Evolutionary conservation across 2,888 invertebrate species (phyloP).

Genomic region (Gryllus longicercus): DNA sequence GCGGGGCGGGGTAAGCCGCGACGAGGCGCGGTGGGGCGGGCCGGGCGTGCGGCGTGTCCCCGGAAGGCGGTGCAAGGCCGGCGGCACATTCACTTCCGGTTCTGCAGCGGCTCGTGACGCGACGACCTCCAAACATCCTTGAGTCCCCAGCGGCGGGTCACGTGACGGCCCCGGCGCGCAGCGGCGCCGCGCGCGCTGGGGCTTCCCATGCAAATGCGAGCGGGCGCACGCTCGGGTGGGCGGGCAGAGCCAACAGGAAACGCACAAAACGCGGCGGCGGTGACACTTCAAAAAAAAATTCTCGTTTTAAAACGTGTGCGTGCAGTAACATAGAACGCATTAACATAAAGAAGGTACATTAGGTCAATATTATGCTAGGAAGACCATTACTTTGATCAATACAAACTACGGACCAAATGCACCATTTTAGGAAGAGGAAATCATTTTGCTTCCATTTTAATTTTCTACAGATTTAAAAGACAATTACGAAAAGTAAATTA

Average conservation of each 20-base stretch:
- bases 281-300: too few species aligned
- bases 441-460: too few species aligned
- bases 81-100: constrained; percentile 32
- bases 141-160: constrained; percentile 30
- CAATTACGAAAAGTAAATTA: too few species aligned
- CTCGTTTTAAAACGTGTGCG: too few species aligned
- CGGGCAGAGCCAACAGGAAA: background rate
- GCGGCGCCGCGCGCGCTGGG: background rate
- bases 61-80: constrained; percentile 27
- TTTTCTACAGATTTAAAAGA: too few species aligned
- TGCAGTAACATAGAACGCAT: too few species aligned
- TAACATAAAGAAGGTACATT: too few species aligned
- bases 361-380: too few species aligned
- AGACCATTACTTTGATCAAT: too few species aligned
- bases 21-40: background rate
- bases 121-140: constrained; percentile 36
- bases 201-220: constrained; percentile 4
- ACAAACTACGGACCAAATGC: too few species aligned
- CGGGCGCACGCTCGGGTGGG: too few species aligned
- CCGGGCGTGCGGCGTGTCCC: constrained; percentile 25
- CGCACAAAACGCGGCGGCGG: background rate
- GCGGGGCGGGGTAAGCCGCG: background rate
- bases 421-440: too few species aligned
- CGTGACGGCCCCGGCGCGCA: background rate
- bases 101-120: constrained; percentile 24